phyloP scores from a whole-genome alignment of 2,113 vertebrate genomes.

The Haliaeetus leucogaster region DNA sequence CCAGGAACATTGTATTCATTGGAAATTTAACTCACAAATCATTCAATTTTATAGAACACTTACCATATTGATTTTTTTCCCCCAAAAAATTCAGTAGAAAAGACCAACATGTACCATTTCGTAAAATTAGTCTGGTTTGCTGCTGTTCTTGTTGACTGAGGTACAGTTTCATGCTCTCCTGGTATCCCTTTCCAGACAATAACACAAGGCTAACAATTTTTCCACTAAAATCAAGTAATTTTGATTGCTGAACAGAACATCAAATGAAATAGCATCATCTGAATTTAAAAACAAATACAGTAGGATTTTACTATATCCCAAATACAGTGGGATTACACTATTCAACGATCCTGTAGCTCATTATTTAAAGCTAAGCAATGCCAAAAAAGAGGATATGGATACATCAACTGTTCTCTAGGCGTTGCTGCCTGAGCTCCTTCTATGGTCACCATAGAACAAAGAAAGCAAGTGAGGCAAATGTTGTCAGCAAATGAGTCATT shows the following conservation, averaged over 20 bases:
- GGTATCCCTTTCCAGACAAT: background rate
- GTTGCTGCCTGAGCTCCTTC: background rate
- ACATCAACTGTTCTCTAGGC: background rate
- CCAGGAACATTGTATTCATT: background rate
- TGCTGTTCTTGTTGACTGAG: background rate
- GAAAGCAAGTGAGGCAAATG: background rate
- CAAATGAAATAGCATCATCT: background rate
- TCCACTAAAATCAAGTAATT: background rate
- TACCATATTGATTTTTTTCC: background rate
- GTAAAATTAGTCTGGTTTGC: background rate
- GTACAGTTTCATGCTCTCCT: background rate
- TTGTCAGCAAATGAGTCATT: constrained; percentile 18
- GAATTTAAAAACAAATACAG: background rate
- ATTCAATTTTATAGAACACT: background rate
- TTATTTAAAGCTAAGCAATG: background rate
- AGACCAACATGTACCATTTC: background rate
- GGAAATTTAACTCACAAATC: background rate
- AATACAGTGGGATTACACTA: background rate
- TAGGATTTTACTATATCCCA: background rate
- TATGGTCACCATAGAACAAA: background rate
- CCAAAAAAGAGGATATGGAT: background rate
- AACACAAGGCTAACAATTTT: background rate
- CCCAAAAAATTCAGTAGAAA: background rate
- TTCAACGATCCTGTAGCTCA: background rate
- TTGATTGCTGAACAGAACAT: background rate